Conservation (phyloP, 2,888 invertebrate species). For the Odontocerum albicorne region DNA sequence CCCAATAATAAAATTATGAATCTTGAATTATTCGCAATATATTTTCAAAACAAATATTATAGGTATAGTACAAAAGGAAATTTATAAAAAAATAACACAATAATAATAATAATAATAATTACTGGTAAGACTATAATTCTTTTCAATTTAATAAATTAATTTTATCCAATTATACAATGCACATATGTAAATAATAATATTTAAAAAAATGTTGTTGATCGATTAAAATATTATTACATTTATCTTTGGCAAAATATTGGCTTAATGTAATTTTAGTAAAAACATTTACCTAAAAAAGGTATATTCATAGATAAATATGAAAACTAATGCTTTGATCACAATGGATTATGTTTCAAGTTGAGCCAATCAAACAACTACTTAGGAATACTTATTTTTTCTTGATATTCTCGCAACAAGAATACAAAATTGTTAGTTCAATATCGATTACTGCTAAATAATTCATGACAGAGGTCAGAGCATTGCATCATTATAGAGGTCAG, state of each 20-base stretch:
- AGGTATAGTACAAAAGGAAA: too few relatives aligned
- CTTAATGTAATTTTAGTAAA: slow-evolving; percentile 25
- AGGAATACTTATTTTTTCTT: background rate
- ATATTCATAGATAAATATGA: slow-evolving; percentile 10
- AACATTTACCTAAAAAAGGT: slow-evolving; percentile 2
- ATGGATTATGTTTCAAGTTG: slow-evolving; percentile 23
- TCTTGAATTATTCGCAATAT: background rate
- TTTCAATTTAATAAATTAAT: too few relatives aligned
- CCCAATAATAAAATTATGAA: background rate
- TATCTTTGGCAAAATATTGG: slow-evolving; percentile 36
- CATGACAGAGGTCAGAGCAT: too few relatives aligned
- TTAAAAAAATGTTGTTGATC: slow-evolving; percentile 9
- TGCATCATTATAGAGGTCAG: too few relatives aligned
- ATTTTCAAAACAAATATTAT: background rate
- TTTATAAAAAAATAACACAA: too few relatives aligned
- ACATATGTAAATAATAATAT: slow-evolving; percentile 1
- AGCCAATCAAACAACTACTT: slow-evolving; percentile 14
- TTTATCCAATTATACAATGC: too few relatives aligned
- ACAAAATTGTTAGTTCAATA: background rate
- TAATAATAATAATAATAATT: too few relatives aligned
- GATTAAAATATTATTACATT: slow-evolving; percentile 19
- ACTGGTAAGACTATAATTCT: too few relatives aligned
- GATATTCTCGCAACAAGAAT: background rate
- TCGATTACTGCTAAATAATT: too few relatives aligned
- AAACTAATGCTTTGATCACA: slow-evolving; percentile 23